phyloP scores from a whole-genome alignment of 2,888 invertebrate genomes.

The Andrena chrysosceles region DNA sequence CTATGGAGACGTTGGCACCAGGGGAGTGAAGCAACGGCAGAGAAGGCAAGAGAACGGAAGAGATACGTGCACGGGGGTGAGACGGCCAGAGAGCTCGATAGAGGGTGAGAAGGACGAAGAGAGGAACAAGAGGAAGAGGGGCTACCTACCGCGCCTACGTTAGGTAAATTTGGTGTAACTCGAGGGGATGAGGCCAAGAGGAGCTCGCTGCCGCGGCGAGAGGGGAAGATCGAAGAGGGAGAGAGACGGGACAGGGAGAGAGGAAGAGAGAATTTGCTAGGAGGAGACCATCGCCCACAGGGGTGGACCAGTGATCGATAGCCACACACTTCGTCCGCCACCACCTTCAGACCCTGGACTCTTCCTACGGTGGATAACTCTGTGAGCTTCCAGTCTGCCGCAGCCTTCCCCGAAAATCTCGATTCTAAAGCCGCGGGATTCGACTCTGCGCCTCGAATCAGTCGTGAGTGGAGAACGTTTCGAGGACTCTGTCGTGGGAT shows the following conservation, averaged over 20 bases:
- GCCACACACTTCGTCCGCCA: conserved; percentile 76
- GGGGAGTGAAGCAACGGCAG: conserved; percentile 68
- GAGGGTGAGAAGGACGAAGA: conserved; percentile 51
- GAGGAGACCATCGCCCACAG: conserved; percentile 76
- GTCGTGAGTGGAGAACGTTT: neutral
- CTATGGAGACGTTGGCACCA: conserved; percentile 75
- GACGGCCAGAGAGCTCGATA: conserved; percentile 27
- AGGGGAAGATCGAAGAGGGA: conserved; percentile 34
- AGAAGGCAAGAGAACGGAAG: conserved; percentile 53
- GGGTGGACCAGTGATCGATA: conserved; percentile 81
- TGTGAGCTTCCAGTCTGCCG: conserved; percentile 47
- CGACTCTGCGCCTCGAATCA: neutral
- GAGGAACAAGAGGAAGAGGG: conserved; percentile 62
- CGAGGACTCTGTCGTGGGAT: neutral
- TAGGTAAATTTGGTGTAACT: conserved; percentile 83
- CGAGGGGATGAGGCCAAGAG: conserved; percentile 77
- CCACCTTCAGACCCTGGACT: conserved; percentile 71
- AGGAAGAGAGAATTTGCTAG: conserved; percentile 67
- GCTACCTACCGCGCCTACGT: conserved; percentile 78
- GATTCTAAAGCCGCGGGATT: conserved; percentile 15
- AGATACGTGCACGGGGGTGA: conserved; percentile 39
- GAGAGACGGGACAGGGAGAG: conserved; percentile 34
- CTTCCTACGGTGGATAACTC: conserved; percentile 68
- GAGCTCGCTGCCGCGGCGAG: conserved; percentile 59
- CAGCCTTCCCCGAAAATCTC: conserved; percentile 27